Evolutionary conservation across 2,888 invertebrate genomes (phyloP).

Genomic region (Caenorhabditis wallacei): DNA sequence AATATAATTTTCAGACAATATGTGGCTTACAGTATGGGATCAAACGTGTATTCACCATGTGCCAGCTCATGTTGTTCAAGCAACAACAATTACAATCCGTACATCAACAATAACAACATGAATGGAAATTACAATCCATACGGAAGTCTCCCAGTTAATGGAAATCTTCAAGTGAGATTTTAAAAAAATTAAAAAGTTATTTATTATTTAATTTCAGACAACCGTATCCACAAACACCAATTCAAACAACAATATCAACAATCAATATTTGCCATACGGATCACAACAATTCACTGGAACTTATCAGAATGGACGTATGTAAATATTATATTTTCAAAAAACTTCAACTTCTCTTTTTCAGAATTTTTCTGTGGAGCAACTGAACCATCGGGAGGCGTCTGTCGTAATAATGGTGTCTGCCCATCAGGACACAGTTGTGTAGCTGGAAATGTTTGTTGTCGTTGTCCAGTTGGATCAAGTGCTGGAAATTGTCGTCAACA

Average conservation of each 20-base stretch:
- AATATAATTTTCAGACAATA: slow-evolving; percentile 65
- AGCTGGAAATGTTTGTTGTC: slow-evolving; percentile 72
- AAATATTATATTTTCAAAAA: too few relatives aligned
- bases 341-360: too few relatives aligned
- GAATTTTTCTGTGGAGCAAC: slow-evolving; percentile 61
- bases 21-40: slow-evolving; percentile 70
- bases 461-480: slow-evolving; percentile 67
- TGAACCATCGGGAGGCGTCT: slow-evolving; percentile 65
- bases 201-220: background rate
- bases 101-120: slow-evolving; percentile 8
- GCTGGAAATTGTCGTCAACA: slow-evolving; percentile 58
- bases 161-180: slow-evolving; percentile 18
- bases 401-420: slow-evolving; percentile 65
- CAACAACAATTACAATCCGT: slow-evolving; percentile 58
- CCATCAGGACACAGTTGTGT: slow-evolving; percentile 67
- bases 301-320: slow-evolving; percentile 57
- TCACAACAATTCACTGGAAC: slow-evolving; percentile 57
- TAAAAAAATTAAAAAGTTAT: background rate
- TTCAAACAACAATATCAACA: slow-evolving; percentile 35
- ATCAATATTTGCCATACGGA: slow-evolving; percentile 49
- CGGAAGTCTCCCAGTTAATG: slow-evolving; percentile 20
- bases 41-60: slow-evolving; percentile 71
- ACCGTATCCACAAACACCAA: slow-evolving; percentile 1
- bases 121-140: slow-evolving; percentile 30
- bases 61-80: slow-evolving; percentile 71